Percentiles rank a stretch among this genome's conserved stretches.
phyloP scores from a whole-genome alignment of 2,113 vertebrate species.

The Paraplagusia blochii region DNA sequence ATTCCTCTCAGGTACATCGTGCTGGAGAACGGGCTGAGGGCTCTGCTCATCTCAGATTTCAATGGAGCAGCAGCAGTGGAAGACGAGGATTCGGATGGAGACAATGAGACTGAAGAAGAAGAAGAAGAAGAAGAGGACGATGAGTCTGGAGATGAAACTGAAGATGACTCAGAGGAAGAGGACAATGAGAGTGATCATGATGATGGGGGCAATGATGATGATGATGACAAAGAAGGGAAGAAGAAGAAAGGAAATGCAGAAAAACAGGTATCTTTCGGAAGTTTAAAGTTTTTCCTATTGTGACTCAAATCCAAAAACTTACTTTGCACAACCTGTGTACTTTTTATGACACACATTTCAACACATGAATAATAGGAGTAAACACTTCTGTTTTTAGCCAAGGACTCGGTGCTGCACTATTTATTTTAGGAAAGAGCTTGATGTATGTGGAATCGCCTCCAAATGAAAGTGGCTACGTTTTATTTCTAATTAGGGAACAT shows the following conservation, averaged over 20 bases:
- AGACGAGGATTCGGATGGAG: conserved; percentile 35
- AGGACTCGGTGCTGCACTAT: background rate
- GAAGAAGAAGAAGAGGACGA: conserved; percentile 64
- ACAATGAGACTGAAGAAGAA: too few species aligned
- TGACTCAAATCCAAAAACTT: background rate
- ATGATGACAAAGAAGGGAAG: conserved; percentile 37
- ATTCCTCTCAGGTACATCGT: conserved; percentile 79
- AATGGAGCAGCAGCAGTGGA: conserved; percentile 49
- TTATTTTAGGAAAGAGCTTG: background rate
- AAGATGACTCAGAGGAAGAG: conserved; percentile 78
- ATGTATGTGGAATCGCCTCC: background rate
- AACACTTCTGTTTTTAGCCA: background rate
- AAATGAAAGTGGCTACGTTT: background rate
- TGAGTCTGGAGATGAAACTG: conserved; percentile 75
- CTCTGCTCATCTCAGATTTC: conserved; percentile 92
- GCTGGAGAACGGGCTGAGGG: conserved; percentile 86
- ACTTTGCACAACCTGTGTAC: background rate
- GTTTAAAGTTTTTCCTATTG: background rate
- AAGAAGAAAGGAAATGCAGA: conserved; percentile 83
- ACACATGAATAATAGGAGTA: background rate
- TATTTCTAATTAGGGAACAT: too few species aligned
- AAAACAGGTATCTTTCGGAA: conserved; percentile 81
- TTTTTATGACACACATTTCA: background rate
- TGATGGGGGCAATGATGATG: conserved; percentile 53
- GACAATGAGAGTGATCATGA: conserved; percentile 19